Conservation (phyloP, 1,140 invertebrate genomes). For the Lucilia cuprina region DNA sequence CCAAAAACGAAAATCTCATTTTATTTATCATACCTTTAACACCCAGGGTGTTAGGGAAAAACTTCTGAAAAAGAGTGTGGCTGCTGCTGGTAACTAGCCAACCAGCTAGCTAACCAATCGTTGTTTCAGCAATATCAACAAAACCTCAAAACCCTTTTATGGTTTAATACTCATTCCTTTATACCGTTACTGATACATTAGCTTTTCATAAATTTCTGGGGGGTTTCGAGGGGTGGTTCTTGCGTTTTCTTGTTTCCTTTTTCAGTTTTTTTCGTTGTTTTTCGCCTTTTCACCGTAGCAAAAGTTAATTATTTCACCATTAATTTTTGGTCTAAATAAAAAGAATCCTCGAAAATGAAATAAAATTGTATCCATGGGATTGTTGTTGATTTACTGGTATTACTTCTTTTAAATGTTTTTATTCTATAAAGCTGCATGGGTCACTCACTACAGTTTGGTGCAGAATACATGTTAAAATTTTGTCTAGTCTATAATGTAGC, state of each 20-base stretch:
- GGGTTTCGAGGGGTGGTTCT: too few relatives aligned
- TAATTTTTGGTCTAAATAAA: constrained; percentile 20
- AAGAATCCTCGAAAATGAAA: constrained; percentile 11
- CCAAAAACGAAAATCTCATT: constrained; percentile 7
- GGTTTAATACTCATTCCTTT: background rate
- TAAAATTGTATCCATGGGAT: background rate
- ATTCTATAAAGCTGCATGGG: background rate
- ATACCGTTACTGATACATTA: background rate
- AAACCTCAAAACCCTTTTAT: background rate
- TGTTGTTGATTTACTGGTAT: constrained; percentile 13
- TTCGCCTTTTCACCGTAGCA: background rate
- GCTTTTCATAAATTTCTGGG: background rate
- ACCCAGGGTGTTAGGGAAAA: background rate
- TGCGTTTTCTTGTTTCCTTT: background rate
- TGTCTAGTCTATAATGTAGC: too few relatives aligned
- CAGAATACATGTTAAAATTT: too few relatives aligned
- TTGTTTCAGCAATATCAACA: background rate
- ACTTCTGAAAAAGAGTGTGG: background rate
- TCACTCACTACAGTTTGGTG: too few relatives aligned
- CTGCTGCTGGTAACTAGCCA: background rate
- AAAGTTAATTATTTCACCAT: constrained; percentile 30
- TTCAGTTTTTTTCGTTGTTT: too few relatives aligned
- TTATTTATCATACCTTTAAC: constrained; percentile 15
- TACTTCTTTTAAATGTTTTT: background rate
- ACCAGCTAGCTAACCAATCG: background rate